Percentiles rank a stretch among this genome's conserved stretches.
These are phyloP conservation scores for Melangyna quadrimaculata DNA, from an alignment of 2,888 invertebrate species.

Conservation along the genomic window DNA sequence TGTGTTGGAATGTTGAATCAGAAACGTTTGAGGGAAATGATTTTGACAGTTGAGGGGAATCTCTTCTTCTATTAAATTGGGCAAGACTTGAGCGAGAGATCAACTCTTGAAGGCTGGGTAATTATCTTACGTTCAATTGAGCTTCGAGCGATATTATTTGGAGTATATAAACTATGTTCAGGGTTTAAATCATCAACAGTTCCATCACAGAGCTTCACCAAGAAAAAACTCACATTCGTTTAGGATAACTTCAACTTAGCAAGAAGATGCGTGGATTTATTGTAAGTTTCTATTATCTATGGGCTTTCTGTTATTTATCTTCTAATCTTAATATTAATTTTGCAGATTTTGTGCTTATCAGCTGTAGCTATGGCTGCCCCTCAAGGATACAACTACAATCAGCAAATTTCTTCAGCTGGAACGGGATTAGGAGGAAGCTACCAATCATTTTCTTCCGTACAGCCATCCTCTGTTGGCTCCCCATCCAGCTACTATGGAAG, in stretches of 20 bases:
- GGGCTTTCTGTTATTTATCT: not conserved
- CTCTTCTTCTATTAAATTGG: conserved; percentile 10
- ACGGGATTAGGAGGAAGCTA: conserved; percentile 41
- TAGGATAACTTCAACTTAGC: conserved; percentile 34
- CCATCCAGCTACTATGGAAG: not conserved
- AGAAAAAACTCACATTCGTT: conserved; percentile 17
- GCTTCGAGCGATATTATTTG: conserved; percentile 56
- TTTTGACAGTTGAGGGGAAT: conserved; percentile 35
- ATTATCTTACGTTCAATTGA: conserved; percentile 56
- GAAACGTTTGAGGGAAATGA: conserved; percentile 53
- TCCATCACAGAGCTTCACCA: conserved; percentile 52
- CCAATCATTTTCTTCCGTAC: conserved; percentile 33
- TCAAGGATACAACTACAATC: conserved; percentile 79
- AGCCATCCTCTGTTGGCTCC: not conserved
- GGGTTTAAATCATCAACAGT: conserved; percentile 53
- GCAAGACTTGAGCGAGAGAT: conserved; percentile 11
- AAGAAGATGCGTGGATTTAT: conserved; percentile 79
- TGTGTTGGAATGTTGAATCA: conserved; percentile 39
- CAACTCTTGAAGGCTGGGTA: conserved; percentile 59
- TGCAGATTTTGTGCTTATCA: conserved; percentile 78
- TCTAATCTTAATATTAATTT: not conserved
- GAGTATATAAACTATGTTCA: conserved; percentile 59
- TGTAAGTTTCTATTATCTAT: conserved; percentile 75
- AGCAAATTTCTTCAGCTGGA: conserved; percentile 33
- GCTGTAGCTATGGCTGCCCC: conserved; percentile 77